Base-by-base conservation (phyloP, 2,888 invertebrate species). In the Spialia ferax region DNA sequence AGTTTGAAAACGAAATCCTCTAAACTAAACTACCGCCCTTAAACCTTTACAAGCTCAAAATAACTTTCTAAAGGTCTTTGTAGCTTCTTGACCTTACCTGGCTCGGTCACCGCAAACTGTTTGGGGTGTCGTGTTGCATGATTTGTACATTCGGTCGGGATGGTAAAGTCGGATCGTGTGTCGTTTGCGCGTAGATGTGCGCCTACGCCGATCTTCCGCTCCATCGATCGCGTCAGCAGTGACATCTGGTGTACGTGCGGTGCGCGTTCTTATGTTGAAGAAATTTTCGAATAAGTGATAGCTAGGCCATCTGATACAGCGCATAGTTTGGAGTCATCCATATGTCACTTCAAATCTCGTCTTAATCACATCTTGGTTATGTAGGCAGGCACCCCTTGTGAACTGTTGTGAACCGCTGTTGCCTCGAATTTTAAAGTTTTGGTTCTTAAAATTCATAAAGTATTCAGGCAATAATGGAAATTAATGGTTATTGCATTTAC, bases 121-220 rank as follows among this genome's bases (percentile, higher is more conserved):
- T 32, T 29, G 10, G 32, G 18, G 61, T 61, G 35, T 61, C 50
- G 50, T 61, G 35, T 61, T 61, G 45, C 61, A 22, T 22, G 50
- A 35, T 61, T 50, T 61, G 20, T 35, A 50, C 32, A 50, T 32
- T 50, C 61, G 26, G 60, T 60, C 20, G 48, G 60, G 29, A 60
- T 48, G n/a, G 38, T 29, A 23, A 18, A n/a, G 50, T 7, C 32
- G 50, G 32, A 5, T 52, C 32, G 15, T 35, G 52, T 61, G 32
- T 50, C 22, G 29, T 4, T 8, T 56, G 18, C 18, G 13, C 42
- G 38, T 42, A 23, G 22, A 57, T 38, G 23, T 8, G 57, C 13
- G 23, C 57, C 23, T 15, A 4, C 11, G 20, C 38, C 38, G 32
- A 20, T 48, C 18, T 48, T 38, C 63, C 63, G 45, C 29, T 45